Conservation (phyloP, 2,113 vertebrate genomes). For the Fregata magnificens region DNA sequence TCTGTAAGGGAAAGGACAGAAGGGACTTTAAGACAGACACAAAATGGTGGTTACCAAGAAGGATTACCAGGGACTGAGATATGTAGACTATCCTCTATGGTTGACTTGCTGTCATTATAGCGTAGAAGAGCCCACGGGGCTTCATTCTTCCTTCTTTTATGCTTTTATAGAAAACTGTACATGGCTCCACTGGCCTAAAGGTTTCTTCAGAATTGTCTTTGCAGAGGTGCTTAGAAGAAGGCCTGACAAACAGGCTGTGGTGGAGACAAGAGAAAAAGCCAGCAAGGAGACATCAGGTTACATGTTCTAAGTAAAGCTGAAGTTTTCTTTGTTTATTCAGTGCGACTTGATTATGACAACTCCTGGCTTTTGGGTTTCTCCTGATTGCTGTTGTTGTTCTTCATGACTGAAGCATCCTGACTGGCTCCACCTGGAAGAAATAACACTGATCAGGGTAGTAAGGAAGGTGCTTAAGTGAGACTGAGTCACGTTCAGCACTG, state of each 20-base stretch:
- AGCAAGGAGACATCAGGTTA: not conserved
- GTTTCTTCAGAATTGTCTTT: not conserved
- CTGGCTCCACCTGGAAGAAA: not conserved
- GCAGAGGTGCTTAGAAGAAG: not conserved
- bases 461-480: not conserved
- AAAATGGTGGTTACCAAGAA: not conserved
- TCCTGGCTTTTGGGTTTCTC: not conserved
- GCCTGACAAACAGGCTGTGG: not conserved
- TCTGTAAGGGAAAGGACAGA: not conserved
- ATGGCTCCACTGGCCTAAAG: not conserved
- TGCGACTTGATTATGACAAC: not conserved
- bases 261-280: not conserved
- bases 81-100: not conserved
- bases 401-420: not conserved
- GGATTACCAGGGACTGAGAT: not conserved
- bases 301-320: not conserved
- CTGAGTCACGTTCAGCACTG: not conserved
- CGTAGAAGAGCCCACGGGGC: not conserved
- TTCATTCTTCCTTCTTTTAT: not conserved
- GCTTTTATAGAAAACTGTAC: not conserved
- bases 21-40: not conserved
- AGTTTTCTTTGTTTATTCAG: not conserved
- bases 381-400: not conserved
- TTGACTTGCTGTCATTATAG: not conserved
- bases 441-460: not conserved